Conservation (phyloP, 2,113 vertebrate species). For the Mirza zaza region DNA sequence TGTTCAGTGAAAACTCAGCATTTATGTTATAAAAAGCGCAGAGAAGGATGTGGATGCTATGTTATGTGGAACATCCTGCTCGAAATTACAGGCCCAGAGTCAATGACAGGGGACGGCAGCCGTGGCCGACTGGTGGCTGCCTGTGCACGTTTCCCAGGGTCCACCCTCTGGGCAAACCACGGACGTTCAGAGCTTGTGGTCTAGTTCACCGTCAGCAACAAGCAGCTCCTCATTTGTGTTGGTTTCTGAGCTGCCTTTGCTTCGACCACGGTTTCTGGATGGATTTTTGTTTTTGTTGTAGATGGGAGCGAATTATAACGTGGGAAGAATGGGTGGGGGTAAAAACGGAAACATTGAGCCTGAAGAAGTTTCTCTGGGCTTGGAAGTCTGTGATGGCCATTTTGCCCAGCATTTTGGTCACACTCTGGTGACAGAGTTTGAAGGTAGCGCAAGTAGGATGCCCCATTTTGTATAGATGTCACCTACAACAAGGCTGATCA, state of each 20-base stretch:
- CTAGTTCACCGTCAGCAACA: fast-evolving
- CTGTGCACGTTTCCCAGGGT: slow-evolving; percentile 53
- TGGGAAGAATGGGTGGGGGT: not conserved
- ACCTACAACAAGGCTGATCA: too few relatives aligned
- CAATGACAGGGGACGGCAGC: slow-evolving; percentile 73
- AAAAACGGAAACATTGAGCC: slow-evolving; percentile 11
- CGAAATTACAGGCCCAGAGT: slow-evolving; percentile 78
- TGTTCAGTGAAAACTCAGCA: slow-evolving; percentile 66
- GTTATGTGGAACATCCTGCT: slow-evolving; percentile 74
- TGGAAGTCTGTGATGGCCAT: not conserved
- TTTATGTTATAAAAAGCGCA: slow-evolving; percentile 80
- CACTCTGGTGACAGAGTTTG: not conserved
- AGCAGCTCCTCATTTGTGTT: not conserved
- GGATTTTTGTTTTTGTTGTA: slow-evolving; percentile 53
- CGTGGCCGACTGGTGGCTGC: not conserved
- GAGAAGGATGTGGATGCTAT: slow-evolving; percentile 65
- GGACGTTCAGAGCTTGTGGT: slow-evolving; percentile 38
- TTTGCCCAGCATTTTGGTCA: not conserved
- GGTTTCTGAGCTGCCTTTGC: not conserved
- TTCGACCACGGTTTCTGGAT: not conserved
- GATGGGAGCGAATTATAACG: slow-evolving; percentile 25
- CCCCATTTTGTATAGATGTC: not conserved
- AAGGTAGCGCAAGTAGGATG: not conserved
- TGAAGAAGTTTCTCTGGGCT: not conserved
- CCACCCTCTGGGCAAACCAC: slow-evolving; percentile 7